A percentile compares a stretch with the other conserved stretches of the same genome.
These are phyloP conservation scores for Fistularia tabacaria DNA, from an alignment of 2,797 vertebrate genomes.

Conservation along the genomic window DNA sequence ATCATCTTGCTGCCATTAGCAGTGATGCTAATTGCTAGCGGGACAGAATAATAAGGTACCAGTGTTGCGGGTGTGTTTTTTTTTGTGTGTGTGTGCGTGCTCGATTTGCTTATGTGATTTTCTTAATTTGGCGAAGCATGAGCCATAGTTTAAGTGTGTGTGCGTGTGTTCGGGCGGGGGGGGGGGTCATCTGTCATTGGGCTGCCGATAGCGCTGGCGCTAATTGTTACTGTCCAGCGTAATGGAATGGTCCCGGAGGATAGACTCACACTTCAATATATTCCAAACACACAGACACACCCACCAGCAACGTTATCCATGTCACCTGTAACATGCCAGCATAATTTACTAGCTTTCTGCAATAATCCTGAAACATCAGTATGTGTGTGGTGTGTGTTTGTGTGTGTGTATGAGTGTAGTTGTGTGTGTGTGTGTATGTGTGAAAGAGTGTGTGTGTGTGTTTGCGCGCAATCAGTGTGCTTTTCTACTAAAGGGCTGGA, in stretches of 20 bases:
- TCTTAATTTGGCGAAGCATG: too few relatives aligned
- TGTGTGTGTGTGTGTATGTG: too few relatives aligned
- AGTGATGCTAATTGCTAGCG: constrained; percentile 39
- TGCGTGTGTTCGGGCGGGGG: constrained; percentile 1
- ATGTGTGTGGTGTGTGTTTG: too few relatives aligned
- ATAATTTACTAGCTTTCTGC: too few relatives aligned
- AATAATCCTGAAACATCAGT: too few relatives aligned
- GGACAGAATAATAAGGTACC: constrained; percentile 28
- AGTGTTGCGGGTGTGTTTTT: too few relatives aligned
- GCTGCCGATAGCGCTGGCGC: constrained; percentile 38
- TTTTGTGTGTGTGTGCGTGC: not conserved
- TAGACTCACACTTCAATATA: too few relatives aligned
- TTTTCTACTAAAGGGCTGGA: too few relatives aligned
- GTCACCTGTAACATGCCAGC: not conserved
- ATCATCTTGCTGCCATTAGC: constrained; percentile 34
- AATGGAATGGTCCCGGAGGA: constrained; percentile 45
- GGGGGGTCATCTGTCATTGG: constrained; percentile 35
- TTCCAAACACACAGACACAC: not conserved
- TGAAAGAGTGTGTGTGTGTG: too few relatives aligned
- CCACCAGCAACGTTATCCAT: not conserved
- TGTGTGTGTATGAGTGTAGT: too few relatives aligned
- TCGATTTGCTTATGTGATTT: too few relatives aligned
- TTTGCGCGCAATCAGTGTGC: too few relatives aligned
- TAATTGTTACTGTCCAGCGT: constrained; percentile 50
- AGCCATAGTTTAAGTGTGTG: not conserved